Conservation (phyloP, 2,888 invertebrate genomes). For the Drosophila greeni region DNA sequence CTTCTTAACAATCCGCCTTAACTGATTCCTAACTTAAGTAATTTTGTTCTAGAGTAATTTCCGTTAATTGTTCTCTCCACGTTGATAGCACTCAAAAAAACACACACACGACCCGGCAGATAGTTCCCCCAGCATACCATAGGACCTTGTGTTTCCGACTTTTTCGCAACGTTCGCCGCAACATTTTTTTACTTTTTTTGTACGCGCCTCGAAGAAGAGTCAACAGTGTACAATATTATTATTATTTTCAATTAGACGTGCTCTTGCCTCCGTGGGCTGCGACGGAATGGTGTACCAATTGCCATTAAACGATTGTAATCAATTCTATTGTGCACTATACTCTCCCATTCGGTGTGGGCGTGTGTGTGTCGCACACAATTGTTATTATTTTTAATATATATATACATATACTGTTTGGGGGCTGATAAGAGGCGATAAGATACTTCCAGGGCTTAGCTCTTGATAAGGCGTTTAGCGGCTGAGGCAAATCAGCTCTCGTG, state of each 20-base stretch:
- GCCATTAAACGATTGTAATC: conserved; percentile 48
- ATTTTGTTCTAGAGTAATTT: conserved; percentile 17
- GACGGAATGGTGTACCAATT: conserved; percentile 42
- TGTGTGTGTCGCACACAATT: conserved; percentile 29
- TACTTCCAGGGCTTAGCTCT: conserved; percentile 17
- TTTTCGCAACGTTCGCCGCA: conserved; percentile 30
- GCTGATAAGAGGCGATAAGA: conserved; percentile 36
- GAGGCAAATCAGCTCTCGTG: background rate
- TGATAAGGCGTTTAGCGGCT: conserved; percentile 18
- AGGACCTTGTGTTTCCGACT: conserved; percentile 18
- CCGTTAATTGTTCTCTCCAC: conserved; percentile 11
- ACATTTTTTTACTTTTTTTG: too few relatives aligned
- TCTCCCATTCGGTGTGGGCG: conserved; percentile 21
- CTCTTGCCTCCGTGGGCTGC: conserved; percentile 26
- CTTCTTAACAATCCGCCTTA: too few relatives aligned
- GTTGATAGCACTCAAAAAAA: conserved; percentile 13
- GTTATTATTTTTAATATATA: conserved; percentile 31
- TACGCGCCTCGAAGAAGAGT: conserved; percentile 8
- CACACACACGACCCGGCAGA: background rate
- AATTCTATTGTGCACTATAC: conserved; percentile 43
- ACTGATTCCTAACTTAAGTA: conserved; percentile 19
- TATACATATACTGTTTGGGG: conserved; percentile 8
- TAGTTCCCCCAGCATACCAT: conserved; percentile 16
- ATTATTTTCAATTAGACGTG: conserved; percentile 40
- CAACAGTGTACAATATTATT: conserved; percentile 2